These are phyloP conservation scores for Cephalophus harveyi DNA, from an alignment of 2,113 vertebrate genomes.

Conservation along the genomic window DNA sequence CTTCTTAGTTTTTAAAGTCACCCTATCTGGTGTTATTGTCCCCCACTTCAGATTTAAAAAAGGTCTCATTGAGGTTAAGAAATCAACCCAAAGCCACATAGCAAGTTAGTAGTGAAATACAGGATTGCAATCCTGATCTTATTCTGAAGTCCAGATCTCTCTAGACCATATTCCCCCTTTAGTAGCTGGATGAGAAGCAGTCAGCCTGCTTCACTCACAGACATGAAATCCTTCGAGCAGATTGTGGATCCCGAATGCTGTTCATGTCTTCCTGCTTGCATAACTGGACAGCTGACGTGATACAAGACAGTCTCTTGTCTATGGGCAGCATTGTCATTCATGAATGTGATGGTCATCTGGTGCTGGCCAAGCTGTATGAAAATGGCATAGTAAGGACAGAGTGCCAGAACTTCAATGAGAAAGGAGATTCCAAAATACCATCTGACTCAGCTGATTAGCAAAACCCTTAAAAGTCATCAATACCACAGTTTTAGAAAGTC, in stretches of 20 bases:
- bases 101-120: neutral
- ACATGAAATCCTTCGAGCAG: slow-evolving; percentile 78
- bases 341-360: slow-evolving; percentile 66
- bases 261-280: neutral
- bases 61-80: neutral
- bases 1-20: neutral
- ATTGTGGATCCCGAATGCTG: slow-evolving; percentile 49
- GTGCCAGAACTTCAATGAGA: neutral
- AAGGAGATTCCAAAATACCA: neutral
- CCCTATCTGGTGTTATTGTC: neutral
- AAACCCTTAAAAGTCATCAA: neutral
- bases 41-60: neutral
- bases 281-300: slow-evolving; percentile 49
- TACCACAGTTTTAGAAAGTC: neutral
- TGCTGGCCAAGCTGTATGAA: slow-evolving; percentile 58
- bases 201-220: slow-evolving; percentile 72
- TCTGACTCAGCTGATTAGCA: neutral
- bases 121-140: neutral
- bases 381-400: neutral
- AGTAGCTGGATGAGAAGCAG: neutral
- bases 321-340: neutral
- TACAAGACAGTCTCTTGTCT: neutral
- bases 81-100: neutral
- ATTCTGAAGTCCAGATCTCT: neutral
- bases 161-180: neutral